These are phyloP conservation scores for Pelmatolapia mariae DNA, from an alignment of 2,113 vertebrate genomes.

Conservation along the genomic window DNA sequence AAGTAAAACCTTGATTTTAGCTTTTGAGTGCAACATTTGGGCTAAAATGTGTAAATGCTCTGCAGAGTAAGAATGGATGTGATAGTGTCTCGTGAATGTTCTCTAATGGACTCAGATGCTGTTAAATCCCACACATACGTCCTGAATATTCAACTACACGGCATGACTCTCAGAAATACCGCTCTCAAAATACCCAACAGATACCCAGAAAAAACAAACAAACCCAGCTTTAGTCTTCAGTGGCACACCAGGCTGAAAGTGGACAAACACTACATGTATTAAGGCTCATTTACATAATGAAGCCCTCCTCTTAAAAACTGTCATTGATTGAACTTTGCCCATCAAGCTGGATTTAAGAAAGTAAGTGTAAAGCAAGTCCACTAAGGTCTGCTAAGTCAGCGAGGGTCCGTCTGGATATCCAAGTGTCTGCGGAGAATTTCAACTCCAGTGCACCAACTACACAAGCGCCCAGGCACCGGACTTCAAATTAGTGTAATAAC, in stretches of 20 bases:
- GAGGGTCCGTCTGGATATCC: not conserved
- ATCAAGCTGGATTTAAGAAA: not conserved
- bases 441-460: not conserved
- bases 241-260: not conserved
- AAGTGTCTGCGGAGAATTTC: not conserved
- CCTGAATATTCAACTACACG: not conserved
- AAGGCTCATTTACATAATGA: fast-evolving
- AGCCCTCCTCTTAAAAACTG: not conserved
- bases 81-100: not conserved
- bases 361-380: not conserved
- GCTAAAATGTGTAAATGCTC: not conserved
- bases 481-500: not conserved
- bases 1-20: not conserved
- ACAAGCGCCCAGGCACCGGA: not conserved
- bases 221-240: not conserved
- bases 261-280: not conserved
- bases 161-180: not conserved
- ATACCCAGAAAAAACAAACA: not conserved
- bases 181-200: not conserved
- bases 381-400: fast-evolving
- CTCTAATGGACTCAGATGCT: not conserved
- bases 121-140: not conserved
- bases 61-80: not conserved
- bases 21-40: not conserved
- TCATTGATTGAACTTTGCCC: not conserved